phyloP scores from a whole-genome alignment of 2,797 vertebrate species.

The Hephaestus fuliginosus region DNA sequence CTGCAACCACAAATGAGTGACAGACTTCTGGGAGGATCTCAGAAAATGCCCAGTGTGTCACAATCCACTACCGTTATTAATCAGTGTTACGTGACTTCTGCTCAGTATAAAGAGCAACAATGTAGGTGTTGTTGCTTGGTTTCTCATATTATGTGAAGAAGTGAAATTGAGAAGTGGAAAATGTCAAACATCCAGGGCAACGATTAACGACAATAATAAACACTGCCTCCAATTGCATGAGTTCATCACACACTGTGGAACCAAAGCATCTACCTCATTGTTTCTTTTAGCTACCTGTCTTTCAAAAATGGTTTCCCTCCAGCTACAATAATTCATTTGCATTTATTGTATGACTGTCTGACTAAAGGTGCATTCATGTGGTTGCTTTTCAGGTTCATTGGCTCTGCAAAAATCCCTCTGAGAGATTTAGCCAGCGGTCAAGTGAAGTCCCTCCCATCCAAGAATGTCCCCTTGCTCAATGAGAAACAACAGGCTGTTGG shows the following conservation, averaged over 20 bases:
- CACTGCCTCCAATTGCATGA: neutral
- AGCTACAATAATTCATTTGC: neutral
- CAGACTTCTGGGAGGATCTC: neutral
- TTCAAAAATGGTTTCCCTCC: neutral
- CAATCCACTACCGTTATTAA: conserved; percentile 45
- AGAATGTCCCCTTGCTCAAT: conserved; percentile 88
- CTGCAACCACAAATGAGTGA: neutral
- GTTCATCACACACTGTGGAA: neutral
- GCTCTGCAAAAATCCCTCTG: conserved; percentile 88
- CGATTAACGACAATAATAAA: neutral
- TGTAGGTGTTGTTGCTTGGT: neutral
- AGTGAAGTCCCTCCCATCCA: conserved; percentile 88
- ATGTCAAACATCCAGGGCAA: neutral
- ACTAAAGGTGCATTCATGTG: conserved; percentile 6
- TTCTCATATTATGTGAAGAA: conserved; percentile 52
- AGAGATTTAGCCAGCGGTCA: conserved; percentile 91
- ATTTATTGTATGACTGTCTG: neutral
- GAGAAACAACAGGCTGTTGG: conserved; percentile 83
- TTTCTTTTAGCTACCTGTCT: neutral
- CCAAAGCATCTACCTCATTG: neutral
- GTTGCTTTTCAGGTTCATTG: conserved; percentile 91
- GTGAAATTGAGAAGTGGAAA: conserved; percentile 71
- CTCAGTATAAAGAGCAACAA: conserved; percentile 5
- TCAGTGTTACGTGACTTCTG: conserved; percentile 32
- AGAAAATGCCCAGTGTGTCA: conserved; percentile 30